Evolutionary conservation across 2,797 vertebrate species (phyloP), one percentile per base, ranked within the genome.

Genomic region (Pyrocephalus nanus): DNA sequence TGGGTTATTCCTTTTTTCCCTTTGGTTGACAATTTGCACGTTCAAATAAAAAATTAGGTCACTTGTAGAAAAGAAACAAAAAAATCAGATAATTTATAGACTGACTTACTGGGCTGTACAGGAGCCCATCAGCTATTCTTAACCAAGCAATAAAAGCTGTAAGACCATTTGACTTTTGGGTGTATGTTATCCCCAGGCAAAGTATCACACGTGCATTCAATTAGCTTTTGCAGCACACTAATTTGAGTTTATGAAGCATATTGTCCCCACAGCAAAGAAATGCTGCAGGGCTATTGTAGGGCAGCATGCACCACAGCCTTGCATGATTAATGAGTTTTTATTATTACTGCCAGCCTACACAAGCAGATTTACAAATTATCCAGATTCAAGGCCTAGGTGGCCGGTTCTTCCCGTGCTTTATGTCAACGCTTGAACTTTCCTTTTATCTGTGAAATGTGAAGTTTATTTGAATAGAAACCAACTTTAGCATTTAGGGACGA

Each of bases 161-260:
- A 87, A 92, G 65, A 58, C 20, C 72, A 26, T 94, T 95, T 93
- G 87, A 93, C 85, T 94, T 93, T 23, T 50, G 87, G 38, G 78
- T 64, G 65, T 73, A 27, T 54, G 45, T 55, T 86, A 26, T 84
- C 90, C 75, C 82, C 47, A 74, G 85, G 92, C 86, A 77, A 47
- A 92, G 54, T 40, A 55, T 70, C 83, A 84, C 62, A 47, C 36
- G 32, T 72, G 66, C 78, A 84, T 95, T 94, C 87, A 94, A 94
- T 95, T 81, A 94, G 69, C 64, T 86, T 93, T 55, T 91, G 86
- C 74, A 90, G 67, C 47, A 88, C 79, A 69, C 78, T 96, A 90
- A 95, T 96, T 95, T 90, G 90, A 88, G 93, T 92, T 96, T 95
- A 74, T 95, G 94, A 95, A 82, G 81, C 83, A 82, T 85, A 85